Conservation (phyloP, 2,113 vertebrate genomes). For the Eurypyga helias region DNA sequence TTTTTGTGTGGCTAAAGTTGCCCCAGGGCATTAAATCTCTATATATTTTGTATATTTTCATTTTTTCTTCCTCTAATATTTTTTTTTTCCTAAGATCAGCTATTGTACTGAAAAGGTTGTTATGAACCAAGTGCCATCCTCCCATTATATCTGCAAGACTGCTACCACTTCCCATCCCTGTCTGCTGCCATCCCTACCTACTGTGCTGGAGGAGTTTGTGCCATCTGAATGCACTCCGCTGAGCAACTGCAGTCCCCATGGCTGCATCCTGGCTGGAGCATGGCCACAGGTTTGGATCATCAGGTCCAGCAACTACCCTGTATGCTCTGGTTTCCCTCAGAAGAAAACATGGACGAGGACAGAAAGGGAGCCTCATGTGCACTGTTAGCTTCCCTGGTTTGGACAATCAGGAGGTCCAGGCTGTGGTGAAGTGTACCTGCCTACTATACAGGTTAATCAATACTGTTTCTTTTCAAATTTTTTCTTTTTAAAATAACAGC, state of each 20-base stretch:
- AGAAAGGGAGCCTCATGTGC: neutral
- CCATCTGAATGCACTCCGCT: neutral
- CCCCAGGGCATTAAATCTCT: neutral
- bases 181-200: neutral
- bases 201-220: neutral
- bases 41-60: neutral
- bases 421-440: neutral
- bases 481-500: neutral
- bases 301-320: neutral
- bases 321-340: neutral
- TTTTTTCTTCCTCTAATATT: neutral
- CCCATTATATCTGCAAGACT: neutral
- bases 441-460: neutral
- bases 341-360: neutral
- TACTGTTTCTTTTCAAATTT: neutral
- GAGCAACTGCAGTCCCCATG: accelerated
- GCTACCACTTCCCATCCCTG: neutral
- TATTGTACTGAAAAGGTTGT: neutral
- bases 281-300: neutral
- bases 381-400: neutral
- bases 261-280: neutral
- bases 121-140: neutral
- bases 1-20: neutral
- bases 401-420: neutral
- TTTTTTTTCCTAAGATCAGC: neutral